Evolutionary conservation across 2,888 invertebrate species (phyloP).

Genomic region (Axea sp.): DNA sequence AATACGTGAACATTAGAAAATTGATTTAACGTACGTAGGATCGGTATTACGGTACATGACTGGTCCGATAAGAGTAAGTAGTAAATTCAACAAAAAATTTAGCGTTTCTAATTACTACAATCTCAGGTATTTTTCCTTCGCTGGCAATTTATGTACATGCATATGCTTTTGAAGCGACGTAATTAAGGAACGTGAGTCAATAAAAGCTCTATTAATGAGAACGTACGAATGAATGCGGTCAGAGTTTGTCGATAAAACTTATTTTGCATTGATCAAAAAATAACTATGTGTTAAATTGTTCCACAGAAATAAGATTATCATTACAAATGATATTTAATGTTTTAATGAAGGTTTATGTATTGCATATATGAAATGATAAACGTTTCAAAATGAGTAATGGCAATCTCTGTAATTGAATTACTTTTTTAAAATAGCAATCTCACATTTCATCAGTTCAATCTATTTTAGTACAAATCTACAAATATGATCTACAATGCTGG

Average conservation of each 20-base stretch:
- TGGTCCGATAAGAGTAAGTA: constrained; percentile 26
- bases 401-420: constrained; percentile 36
- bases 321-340: too few species aligned
- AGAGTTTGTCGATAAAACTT: background rate
- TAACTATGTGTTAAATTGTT: too few species aligned
- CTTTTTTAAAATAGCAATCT: constrained; percentile 22
- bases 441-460: constrained; percentile 43
- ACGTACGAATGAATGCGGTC: constrained; percentile 5
- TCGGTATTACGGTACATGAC: constrained; percentile 33
- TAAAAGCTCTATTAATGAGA: constrained; percentile 40
- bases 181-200: constrained; percentile 48
- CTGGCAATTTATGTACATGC: constrained; percentile 40
- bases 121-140: constrained; percentile 31
- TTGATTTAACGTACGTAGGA: constrained; percentile 56
- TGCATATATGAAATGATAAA: too few species aligned
- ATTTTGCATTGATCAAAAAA: too few species aligned
- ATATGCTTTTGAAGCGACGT: constrained; percentile 25
- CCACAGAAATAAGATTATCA: too few species aligned
- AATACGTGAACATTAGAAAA: constrained; percentile 48
- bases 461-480: constrained; percentile 21
- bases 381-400: too few species aligned
- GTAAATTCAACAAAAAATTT: constrained; percentile 43
- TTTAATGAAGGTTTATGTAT: too few species aligned
- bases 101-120: constrained; percentile 53
- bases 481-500: constrained; percentile 44